phyloP scores from a whole-genome alignment of 2,113 vertebrate species.

The Lepus timidus region DNA sequence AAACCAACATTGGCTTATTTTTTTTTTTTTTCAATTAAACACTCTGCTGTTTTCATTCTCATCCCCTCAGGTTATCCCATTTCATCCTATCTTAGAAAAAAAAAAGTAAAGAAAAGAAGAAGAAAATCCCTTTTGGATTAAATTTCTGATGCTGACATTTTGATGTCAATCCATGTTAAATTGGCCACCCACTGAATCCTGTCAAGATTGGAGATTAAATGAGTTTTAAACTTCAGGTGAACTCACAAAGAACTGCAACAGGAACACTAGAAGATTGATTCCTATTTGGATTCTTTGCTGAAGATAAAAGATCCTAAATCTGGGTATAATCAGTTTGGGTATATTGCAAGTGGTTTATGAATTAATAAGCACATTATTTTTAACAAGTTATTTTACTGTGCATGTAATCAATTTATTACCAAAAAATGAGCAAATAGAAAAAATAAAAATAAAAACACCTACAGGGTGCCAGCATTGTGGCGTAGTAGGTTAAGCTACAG shows the following conservation, averaged over 20 bases:
- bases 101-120: background rate
- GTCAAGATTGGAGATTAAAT: slow-evolving; percentile 57
- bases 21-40: slow-evolving; percentile 38
- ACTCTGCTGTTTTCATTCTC: slow-evolving; percentile 32
- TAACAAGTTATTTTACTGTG: background rate
- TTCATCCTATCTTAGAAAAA: background rate
- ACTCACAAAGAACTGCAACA: slow-evolving; percentile 55
- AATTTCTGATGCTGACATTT: slow-evolving; percentile 59
- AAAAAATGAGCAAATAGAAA: background rate
- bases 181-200: slow-evolving; percentile 56
- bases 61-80: background rate
- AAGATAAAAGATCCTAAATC: slow-evolving; percentile 2
- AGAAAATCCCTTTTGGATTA: slow-evolving; percentile 48
- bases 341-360: background rate
- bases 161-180: slow-evolving; percentile 58
- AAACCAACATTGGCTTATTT: background rate
- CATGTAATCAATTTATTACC: background rate
- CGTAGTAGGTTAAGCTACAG: too few species aligned
- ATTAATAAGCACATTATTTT: background rate
- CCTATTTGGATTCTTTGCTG: slow-evolving; percentile 23
- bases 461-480: too few species aligned
- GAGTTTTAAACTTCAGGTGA: slow-evolving; percentile 68
- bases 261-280: slow-evolving; percentile 40
- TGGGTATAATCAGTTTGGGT: background rate
- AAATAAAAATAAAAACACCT: background rate